Evolutionary conservation across 2,113 vertebrate genomes (phyloP).

Genomic region (Stercorarius parasiticus): DNA sequence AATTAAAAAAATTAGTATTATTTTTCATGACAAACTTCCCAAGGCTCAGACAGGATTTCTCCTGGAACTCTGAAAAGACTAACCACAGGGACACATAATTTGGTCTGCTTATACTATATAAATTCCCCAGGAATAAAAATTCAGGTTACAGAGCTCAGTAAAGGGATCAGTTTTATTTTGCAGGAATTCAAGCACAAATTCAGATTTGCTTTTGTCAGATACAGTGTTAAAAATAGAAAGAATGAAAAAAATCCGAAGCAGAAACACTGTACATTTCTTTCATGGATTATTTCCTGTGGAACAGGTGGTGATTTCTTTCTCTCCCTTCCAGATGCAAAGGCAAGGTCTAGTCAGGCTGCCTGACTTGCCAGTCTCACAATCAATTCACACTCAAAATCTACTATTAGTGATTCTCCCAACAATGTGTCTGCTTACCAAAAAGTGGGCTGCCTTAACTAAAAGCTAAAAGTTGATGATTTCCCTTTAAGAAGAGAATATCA

Average conservation of each 20-base stretch:
- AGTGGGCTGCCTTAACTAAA: neutral
- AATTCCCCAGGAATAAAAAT: neutral
- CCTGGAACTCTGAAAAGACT: neutral
- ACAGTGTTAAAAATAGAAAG: neutral
- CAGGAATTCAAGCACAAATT: neutral
- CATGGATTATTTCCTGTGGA: neutral
- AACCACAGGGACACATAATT: neutral
- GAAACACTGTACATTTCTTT: neutral
- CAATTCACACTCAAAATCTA: neutral
- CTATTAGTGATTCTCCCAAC: neutral
- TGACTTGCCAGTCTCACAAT: neutral
- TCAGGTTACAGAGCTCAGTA: neutral
- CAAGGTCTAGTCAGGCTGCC: neutral
- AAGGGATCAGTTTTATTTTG: neutral
- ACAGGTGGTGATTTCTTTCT: neutral
- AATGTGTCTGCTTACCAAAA: neutral
- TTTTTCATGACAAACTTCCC: neutral
- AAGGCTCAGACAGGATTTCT: neutral
- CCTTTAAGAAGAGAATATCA: neutral
- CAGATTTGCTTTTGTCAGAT: neutral
- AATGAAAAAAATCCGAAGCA: neutral
- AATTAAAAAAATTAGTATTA: neutral
- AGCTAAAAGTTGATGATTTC: neutral
- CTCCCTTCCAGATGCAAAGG: neutral
- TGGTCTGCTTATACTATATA: neutral